Evolutionary conservation across 2,797 vertebrate species (phyloP).

Genomic region (Muscicapa comitata): DNA sequence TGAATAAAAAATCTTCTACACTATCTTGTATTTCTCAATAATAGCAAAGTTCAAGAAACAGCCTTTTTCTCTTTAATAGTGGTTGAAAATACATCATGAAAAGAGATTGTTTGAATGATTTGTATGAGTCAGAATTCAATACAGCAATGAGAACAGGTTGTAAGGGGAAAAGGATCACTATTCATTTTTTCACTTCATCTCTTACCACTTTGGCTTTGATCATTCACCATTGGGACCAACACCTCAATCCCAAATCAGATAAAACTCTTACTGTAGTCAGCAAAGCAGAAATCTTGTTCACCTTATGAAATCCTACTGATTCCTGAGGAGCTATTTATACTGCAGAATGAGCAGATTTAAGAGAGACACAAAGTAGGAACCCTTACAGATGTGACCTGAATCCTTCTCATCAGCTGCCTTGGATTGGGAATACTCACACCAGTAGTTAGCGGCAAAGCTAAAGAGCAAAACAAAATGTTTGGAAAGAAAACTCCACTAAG

Average conservation of each 20-base stretch:
- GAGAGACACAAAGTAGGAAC: neutral
- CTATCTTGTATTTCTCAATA: neutral
- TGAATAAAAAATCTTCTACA: neutral
- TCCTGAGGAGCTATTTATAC: neutral
- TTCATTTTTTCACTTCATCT: constrained; percentile 29
- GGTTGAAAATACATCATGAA: neutral
- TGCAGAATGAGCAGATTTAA: neutral
- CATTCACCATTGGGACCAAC: constrained; percentile 6
- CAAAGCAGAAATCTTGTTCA: neutral
- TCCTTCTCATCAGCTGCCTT: neutral
- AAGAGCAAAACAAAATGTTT: neutral
- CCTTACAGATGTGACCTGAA: neutral
- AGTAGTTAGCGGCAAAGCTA: neutral
- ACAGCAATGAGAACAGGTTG: neutral
- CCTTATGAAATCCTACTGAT: neutral
- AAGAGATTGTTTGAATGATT: neutral
- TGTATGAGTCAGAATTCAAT: neutral
- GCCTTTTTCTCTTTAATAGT: neutral
- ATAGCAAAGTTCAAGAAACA: neutral
- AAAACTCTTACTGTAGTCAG: constrained; percentile 34
- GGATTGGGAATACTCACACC: neutral
- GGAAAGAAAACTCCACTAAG: neutral
- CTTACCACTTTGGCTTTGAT: constrained; percentile 9
- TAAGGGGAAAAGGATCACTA: neutral
- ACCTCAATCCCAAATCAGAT: neutral